Evolutionary conservation across 2,797 vertebrate species (phyloP).

Genomic region (Cyprinella venusta): DNA sequence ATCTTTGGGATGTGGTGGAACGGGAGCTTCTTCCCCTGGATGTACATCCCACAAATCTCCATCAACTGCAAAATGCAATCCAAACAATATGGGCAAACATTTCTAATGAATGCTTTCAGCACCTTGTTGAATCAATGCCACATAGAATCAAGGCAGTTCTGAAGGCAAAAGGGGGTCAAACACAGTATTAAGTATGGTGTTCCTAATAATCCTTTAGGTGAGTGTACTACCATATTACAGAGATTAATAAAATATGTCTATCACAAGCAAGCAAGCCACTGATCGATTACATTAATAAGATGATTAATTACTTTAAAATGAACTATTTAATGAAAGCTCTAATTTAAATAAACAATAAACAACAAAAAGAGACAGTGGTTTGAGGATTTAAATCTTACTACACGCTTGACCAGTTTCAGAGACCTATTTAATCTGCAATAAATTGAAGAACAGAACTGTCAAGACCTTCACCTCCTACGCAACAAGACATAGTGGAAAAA

Average conservation of each 20-base stretch:
- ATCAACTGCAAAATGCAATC: too few relatives aligned
- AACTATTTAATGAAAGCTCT: background rate
- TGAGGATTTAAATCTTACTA: constrained; percentile 7
- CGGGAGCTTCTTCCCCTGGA: too few relatives aligned
- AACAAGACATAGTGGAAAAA: constrained; percentile 21
- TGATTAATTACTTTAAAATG: background rate
- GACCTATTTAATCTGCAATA: constrained; percentile 50
- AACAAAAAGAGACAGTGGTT: constrained; percentile 7
- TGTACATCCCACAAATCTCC: too few relatives aligned
- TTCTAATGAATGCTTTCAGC: too few relatives aligned
- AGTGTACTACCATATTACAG: background rate
- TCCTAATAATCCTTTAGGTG: background rate
- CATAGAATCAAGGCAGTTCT: too few relatives aligned
- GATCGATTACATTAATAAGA: background rate
- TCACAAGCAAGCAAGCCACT: background rate
- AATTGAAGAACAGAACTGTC: constrained; percentile 47
- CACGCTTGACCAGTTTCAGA: constrained; percentile 9
- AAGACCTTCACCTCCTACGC: constrained; percentile 47
- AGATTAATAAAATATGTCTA: background rate
- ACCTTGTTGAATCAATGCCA: too few relatives aligned
- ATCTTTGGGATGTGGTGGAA: too few relatives aligned
- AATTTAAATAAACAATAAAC: constrained; percentile 5
- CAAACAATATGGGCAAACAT: too few relatives aligned
- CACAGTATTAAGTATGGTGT: too few relatives aligned
- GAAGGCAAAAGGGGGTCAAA: too few relatives aligned